Conservation (phyloP, 2,888 invertebrate species). For the Myopa tessellatipennis region DNA sequence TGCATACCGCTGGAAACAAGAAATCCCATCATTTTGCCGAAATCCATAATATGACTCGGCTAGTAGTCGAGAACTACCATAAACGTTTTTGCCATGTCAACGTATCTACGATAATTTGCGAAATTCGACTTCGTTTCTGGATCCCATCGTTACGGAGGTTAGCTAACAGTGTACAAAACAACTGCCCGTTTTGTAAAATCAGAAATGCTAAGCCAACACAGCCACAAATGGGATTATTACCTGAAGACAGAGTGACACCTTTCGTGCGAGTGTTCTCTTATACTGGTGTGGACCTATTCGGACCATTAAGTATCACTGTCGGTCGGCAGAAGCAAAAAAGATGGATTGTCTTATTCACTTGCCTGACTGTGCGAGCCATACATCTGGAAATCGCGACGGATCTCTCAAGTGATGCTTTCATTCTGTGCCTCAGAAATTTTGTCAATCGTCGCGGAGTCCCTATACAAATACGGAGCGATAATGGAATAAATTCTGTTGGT, state of each 20-base stretch:
- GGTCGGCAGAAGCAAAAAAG: conserved; percentile 1
- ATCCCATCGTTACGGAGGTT: no score
- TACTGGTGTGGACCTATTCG: neutral
- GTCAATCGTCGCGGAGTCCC: conserved; percentile 44
- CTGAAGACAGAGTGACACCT: neutral
- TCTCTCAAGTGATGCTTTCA: conserved; percentile 32
- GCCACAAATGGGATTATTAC: no score
- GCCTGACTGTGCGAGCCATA: conserved; percentile 20
- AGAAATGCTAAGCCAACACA: no score
- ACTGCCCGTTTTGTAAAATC: no score
- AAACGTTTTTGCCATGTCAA: no score
- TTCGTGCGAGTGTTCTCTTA: neutral
- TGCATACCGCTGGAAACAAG: neutral
- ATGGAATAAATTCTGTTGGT: conserved; percentile 44
- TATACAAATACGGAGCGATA: conserved; percentile 41
- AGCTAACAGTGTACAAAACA: no score
- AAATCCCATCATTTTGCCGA: conserved; percentile 22
- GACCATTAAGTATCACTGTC: neutral
- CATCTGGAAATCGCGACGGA: conserved; percentile 27
- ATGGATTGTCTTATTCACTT: conserved; percentile 8
- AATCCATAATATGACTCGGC: neutral
- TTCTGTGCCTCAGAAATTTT: conserved; percentile 26
- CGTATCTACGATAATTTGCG: no score
- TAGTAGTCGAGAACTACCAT: neutral
- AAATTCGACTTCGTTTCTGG: no score